Evolutionary conservation across 2,797 vertebrate species (phyloP), one percentile per base, ranked within the genome.

Genomic region (Psittacula echo): DNA sequence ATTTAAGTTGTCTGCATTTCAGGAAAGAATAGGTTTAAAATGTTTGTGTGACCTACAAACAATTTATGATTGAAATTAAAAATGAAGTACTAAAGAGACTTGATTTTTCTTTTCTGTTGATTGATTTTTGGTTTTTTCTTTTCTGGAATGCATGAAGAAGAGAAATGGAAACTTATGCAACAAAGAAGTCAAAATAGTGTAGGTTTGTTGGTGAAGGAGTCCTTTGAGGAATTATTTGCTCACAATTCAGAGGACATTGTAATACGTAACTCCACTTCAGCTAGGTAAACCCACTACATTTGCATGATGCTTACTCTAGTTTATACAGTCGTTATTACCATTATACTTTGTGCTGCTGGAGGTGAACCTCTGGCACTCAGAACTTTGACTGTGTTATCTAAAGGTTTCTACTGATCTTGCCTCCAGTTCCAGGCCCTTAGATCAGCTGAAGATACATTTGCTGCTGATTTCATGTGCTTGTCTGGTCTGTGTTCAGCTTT

Each of bases 21-120:
- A 87, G 58, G 70, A 72, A 51, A 68, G 8, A 83, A 34, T 29
- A 44, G 7, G 8, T 80, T 32, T 72, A 5, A 87, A 72, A 90
- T 50, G 30, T 82, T 93, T 1, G 2, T 82, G 30, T 72, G 47
- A 72, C 17, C 75, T 70, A 34, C 17, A 29, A 61, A 26, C n/a
- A 72, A 39, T 86, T 92, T 42, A 8, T 65, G 51, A 48, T 71
- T 64, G 64, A 91, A 88, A 81, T 80, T 23, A 51, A 54, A 78
- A 68, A 32, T 34, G 1, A 75, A 75, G 56, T 60, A 45, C 3
- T 70, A 8, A 48, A 71, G 17, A 8, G n/a, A 44, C 42, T 91
- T 77, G 34, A 24, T 65, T 89, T 89, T 75, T 85, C 21, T 58
- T 77, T 58, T 77, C 26, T 50, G 15, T 79, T 85, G 41, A 37